These are phyloP conservation scores for Antechinus stuartii DNA, from an alignment of 2,113 vertebrate species.

Conservation along the genomic window DNA sequence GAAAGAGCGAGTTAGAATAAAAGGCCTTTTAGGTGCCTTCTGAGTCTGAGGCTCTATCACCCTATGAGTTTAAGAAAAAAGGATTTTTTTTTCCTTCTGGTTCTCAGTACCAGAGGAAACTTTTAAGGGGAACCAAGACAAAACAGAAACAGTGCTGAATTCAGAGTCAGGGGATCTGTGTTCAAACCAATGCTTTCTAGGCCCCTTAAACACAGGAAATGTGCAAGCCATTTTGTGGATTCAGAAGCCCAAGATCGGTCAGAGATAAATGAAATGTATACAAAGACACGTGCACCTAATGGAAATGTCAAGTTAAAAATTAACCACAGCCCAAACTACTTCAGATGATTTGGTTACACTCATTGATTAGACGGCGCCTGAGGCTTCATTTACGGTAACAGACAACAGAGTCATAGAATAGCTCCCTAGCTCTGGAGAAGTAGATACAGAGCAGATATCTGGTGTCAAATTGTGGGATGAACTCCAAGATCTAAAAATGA, in stretches of 20 bases:
- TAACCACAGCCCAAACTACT: neutral
- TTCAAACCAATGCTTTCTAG: neutral
- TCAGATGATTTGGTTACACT: neutral
- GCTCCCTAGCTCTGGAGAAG: neutral
- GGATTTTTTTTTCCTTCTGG: neutral
- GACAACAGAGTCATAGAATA: neutral
- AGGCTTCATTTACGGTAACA: neutral
- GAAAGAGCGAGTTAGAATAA: neutral
- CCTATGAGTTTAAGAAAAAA: neutral
- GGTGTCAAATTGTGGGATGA: neutral
- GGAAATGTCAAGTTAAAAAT: constrained; percentile 15
- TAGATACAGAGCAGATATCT: neutral
- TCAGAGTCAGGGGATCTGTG: neutral
- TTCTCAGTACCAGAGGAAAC: neutral
- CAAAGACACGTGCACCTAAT: constrained; percentile 28
- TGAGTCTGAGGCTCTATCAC: neutral
- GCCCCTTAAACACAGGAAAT: neutral
- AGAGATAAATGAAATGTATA: neutral
- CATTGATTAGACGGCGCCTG: neutral
- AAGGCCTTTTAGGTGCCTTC: neutral
- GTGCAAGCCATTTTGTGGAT: neutral
- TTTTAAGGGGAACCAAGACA: neutral
- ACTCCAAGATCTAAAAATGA: neutral
- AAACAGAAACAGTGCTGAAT: neutral
- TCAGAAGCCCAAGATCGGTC: neutral